phyloP scores from a whole-genome alignment of 2,888 invertebrate genomes.

The Leptinotarsa juncta region DNA sequence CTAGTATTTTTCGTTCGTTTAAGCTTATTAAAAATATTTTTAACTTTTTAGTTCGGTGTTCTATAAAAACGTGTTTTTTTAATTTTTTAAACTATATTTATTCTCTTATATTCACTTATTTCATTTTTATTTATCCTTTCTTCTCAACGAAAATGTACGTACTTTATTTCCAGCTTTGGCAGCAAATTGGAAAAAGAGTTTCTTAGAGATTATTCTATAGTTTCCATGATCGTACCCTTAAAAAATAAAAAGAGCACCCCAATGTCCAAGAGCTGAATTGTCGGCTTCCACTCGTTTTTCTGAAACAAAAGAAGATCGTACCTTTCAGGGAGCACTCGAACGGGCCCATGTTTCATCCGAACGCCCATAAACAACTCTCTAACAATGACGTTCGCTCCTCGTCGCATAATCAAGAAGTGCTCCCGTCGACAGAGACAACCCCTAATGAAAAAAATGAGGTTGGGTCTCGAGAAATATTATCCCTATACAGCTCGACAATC shows the following conservation, averaged over 20 bases:
- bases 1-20: too few species aligned
- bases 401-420: slow-evolving; percentile 30
- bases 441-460: slow-evolving; percentile 34
- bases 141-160: too few species aligned
- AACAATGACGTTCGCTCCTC: slow-evolving; percentile 41
- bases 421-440: slow-evolving; percentile 27
- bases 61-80: too few species aligned
- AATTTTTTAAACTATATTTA: too few species aligned
- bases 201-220: neutral
- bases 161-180: too few species aligned
- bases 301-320: slow-evolving; percentile 38
- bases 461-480: slow-evolving; percentile 27
- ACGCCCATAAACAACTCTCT: slow-evolving; percentile 43
- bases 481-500: slow-evolving; percentile 21
- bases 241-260: neutral
- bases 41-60: too few species aligned
- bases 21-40: too few species aligned
- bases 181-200: neutral
- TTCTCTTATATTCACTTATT: too few species aligned
- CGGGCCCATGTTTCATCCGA: slow-evolving; percentile 33
- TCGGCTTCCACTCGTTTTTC: slow-evolving; percentile 7
- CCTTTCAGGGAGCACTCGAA: slow-evolving; percentile 34
- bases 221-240: neutral
- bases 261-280: neutral
- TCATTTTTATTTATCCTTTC: too few species aligned